Conservation (phyloP, 2,797 vertebrate genomes). For the Petrocephalus schoutedeni region DNA sequence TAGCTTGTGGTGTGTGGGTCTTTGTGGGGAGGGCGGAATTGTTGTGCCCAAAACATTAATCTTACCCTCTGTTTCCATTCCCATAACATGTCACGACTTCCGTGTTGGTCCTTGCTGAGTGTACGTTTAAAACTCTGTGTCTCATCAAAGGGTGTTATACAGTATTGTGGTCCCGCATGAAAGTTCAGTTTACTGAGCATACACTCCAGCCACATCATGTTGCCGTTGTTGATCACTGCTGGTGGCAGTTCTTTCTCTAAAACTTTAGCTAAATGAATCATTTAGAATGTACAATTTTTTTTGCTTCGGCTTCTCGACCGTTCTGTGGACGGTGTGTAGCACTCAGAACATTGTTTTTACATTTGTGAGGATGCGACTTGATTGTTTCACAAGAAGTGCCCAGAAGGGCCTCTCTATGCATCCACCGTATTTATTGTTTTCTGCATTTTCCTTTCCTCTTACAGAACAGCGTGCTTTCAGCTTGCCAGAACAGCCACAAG, state of each 20-base stretch:
- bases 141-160: conserved; percentile 33
- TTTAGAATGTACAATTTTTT: background rate
- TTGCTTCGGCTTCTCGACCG: background rate
- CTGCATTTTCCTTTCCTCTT: conserved; percentile 54
- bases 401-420: conserved; percentile 12
- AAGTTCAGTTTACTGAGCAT: background rate
- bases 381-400: background rate
- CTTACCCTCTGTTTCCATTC: conserved; percentile 29
- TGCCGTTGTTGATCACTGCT: background rate
- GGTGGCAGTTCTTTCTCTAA: background rate
- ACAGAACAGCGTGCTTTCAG: conserved; percentile 75
- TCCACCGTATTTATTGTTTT: conserved; percentile 2
- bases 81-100: conserved; percentile 22
- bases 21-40: conserved; percentile 31
- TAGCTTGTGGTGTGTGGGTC: conserved; percentile 36
- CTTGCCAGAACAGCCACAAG: conserved; percentile 67
- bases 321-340: background rate
- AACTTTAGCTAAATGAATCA: background rate
- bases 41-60: conserved; percentile 28
- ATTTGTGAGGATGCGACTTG: background rate
- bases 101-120: conserved; percentile 32
- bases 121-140: conserved; percentile 34
- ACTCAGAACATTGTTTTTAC: background rate
- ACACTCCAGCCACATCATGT: background rate
- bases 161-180: background rate